Conservation (phyloP, 2,888 invertebrate species). For the Leptura quadrifasciata region DNA sequence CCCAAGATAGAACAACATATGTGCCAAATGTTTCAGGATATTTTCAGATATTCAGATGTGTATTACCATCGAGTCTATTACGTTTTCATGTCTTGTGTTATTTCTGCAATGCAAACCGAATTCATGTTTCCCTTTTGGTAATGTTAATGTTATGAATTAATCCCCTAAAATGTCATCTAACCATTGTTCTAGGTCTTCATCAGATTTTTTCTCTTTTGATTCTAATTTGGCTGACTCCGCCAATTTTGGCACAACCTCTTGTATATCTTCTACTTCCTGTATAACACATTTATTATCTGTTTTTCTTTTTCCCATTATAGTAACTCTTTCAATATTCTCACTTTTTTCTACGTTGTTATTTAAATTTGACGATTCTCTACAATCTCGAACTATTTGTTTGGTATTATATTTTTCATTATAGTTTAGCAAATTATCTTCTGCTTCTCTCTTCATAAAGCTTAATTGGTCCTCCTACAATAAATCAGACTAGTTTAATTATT, state of each 20-base stretch:
- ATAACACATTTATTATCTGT: neutral
- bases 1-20: no score
- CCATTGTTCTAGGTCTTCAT: slow-evolving; percentile 62
- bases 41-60: no score
- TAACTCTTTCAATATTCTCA: neutral
- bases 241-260: neutral
- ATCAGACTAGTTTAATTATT: neutral
- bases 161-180: slow-evolving; percentile 64
- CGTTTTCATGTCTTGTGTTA: no score
- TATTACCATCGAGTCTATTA: no score
- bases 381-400: neutral
- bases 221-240: neutral
- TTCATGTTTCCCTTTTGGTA: neutral
- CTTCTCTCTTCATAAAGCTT: slow-evolving; percentile 29
- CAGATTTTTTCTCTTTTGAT: slow-evolving; percentile 21
- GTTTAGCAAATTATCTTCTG: slow-evolving; percentile 24
- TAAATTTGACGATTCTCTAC: neutral
- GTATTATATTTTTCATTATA: slow-evolving; percentile 25
- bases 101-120: no score
- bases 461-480: slow-evolving; percentile 31
- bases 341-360: neutral
- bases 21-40: no score
- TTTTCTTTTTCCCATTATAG: no score
- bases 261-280: neutral
- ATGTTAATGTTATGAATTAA: slow-evolving; percentile 39